Conservation (phyloP, 2,113 vertebrate species). For the Forbesichthys papilliferus region DNA sequence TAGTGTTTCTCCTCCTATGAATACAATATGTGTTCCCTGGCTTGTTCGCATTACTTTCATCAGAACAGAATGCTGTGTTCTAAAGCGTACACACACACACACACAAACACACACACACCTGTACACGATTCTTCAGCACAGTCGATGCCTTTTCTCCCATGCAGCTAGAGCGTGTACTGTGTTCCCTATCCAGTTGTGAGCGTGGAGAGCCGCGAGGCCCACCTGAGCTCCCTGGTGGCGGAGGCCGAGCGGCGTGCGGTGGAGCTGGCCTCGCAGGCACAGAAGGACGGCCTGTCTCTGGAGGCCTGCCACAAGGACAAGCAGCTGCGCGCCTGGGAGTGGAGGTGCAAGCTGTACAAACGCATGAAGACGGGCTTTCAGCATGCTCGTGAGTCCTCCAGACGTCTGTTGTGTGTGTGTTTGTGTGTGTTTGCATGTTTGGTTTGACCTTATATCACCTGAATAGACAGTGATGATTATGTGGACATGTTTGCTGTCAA, state of each 20-base stretch:
- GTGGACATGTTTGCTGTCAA: too few relatives aligned
- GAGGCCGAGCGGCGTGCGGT: slow-evolving; percentile 87
- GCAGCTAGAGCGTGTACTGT: too few relatives aligned
- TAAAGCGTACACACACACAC: too few relatives aligned
- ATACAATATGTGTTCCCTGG: too few relatives aligned
- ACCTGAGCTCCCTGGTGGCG: slow-evolving; percentile 82
- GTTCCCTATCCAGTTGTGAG: slow-evolving; percentile 75
- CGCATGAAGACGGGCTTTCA: slow-evolving; percentile 91
- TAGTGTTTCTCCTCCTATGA: too few relatives aligned
- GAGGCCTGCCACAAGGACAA: slow-evolving; percentile 88
- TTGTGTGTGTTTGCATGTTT: neutral
- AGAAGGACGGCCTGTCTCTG: slow-evolving; percentile 77
- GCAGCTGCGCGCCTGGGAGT: slow-evolving; percentile 90
- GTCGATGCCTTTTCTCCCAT: too few relatives aligned
- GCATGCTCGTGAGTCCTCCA: slow-evolving; percentile 85
- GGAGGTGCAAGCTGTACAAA: slow-evolving; percentile 88
- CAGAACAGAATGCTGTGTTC: too few relatives aligned
- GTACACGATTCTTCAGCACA: too few relatives aligned
- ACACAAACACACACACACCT: too few relatives aligned
- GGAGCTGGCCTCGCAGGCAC: slow-evolving; percentile 82
- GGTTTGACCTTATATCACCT: neutral
- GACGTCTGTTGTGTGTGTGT: neutral
- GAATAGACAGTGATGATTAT: too few relatives aligned
- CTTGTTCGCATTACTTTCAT: too few relatives aligned
- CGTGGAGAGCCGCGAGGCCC: slow-evolving; percentile 83